A percentile compares a stretch with the other conserved stretches of the same genome.
Conservation (phyloP, 1,140 invertebrate genomes). For the Propsilocerus akamusi region DNA sequence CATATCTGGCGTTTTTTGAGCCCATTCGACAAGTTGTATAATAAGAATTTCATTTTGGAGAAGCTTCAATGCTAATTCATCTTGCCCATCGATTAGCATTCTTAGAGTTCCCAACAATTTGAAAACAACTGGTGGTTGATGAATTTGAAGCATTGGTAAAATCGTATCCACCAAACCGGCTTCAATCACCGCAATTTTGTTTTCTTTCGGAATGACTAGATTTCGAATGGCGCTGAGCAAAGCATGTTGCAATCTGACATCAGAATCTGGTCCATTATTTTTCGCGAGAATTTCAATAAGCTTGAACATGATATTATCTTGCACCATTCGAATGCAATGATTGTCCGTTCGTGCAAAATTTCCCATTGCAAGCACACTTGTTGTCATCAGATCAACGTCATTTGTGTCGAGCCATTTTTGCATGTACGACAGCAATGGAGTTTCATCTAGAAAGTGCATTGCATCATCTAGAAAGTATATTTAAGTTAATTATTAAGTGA, state of each 20-base stretch:
- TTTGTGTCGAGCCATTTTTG: slow-evolving; percentile 55
- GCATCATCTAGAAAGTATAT: slow-evolving; percentile 47
- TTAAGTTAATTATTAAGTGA: slow-evolving; percentile 2
- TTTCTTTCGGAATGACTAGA: slow-evolving; percentile 56
- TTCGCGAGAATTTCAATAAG: slow-evolving; percentile 32
- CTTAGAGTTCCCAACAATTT: slow-evolving; percentile 70
- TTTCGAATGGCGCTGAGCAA: slow-evolving; percentile 65
- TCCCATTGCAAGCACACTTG: slow-evolving; percentile 65
- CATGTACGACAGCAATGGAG: slow-evolving; percentile 30
- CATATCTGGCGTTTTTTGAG: slow-evolving; percentile 47
- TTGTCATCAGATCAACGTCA: slow-evolving; percentile 55
- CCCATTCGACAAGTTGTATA: slow-evolving; percentile 51
- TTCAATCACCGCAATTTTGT: slow-evolving; percentile 53
- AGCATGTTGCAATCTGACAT: slow-evolving; percentile 65
- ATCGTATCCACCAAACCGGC: slow-evolving; percentile 53
- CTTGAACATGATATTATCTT: slow-evolving; percentile 54
- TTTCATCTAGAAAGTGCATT: slow-evolving; percentile 59
- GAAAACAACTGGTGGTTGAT: slow-evolving; percentile 56
- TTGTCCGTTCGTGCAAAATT: slow-evolving; percentile 78
- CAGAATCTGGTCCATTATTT: slow-evolving; percentile 33
- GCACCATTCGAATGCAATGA: slow-evolving; percentile 67
- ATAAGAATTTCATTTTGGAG: slow-evolving; percentile 20
- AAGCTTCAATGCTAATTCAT: slow-evolving; percentile 18
- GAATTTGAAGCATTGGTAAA: slow-evolving; percentile 49
- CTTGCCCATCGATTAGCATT: slow-evolving; percentile 67